Evolutionary conservation across 1,140 invertebrate species (phyloP), one percentile per base, ranked within the genome.

Genomic region (Brachionus rubens): DNA sequence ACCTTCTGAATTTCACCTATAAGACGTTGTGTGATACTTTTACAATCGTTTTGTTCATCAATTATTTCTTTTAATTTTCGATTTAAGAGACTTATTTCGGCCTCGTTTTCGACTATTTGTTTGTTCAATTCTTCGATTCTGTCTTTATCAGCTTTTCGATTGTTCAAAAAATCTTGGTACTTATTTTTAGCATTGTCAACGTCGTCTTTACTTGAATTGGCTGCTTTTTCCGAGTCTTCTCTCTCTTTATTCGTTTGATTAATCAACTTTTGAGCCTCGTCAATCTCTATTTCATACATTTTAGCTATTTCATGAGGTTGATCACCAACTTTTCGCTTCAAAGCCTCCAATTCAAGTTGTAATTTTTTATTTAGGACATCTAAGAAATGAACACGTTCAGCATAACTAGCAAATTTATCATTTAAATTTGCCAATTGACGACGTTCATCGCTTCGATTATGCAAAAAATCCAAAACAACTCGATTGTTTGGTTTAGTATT

Each of bases 331-430:
- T 84, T 82, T 26, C 81, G 80, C 62, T 82, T 82, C 54, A 87
- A 78, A 40, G 81, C 80, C 41, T 86, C 83, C 52, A 86, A 78
- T 78, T 87, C 86, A n/a, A 82, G 80, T 47, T 82, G 85, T 36
- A 87, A 78, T 76, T 86, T 86, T 70, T 84, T 81, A 79, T 85
- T 85, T 77, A 86, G 84, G n/a, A 86, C 86, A 75, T 87, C 86
- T n/a, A 87, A 80, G 77, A 86, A 87, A 48, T 86, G 82, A n/a
- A 86, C 85, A 3, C 87, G 81, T 76, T 87, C 86, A 77, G 87
- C 87, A 80, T 87, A 87, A 77, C 78, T 80, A 75, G 86, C 86
- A 72, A 87, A 83, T 50, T 85, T 81, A 78, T 87, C 85, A 79
- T 87, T 87, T 76, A 87, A 78, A 65, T 86, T 85, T 75, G 82